Conservation (phyloP, 1,140 invertebrate species). For the Trichonephila clavipes region DNA sequence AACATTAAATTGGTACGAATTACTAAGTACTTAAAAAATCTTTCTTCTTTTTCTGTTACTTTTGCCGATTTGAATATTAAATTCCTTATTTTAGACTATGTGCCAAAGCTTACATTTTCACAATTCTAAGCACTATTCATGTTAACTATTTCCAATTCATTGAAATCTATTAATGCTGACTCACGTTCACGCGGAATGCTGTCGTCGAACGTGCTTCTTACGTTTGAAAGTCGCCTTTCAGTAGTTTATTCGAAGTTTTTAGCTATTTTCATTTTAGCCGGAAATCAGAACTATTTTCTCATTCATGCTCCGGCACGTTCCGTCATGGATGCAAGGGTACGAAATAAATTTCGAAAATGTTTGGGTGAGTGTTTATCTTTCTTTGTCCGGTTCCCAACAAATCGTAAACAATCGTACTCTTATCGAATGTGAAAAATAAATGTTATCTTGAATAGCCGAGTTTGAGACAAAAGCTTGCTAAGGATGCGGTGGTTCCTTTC, state of each 20-base stretch:
- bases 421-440: constrained; percentile 16
- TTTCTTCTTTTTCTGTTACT: background rate
- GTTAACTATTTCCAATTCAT: constrained; percentile 41
- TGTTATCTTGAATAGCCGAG: background rate
- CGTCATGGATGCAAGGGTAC: background rate
- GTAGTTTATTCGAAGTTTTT: constrained; percentile 48
- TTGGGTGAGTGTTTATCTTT: constrained; percentile 7
- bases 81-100: background rate
- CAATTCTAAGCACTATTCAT: constrained; percentile 19
- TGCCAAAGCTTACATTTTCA: background rate
- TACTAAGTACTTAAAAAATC: background rate
- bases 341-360: constrained; percentile 44
- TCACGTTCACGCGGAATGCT: constrained; percentile 21
- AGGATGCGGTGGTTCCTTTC: background rate
- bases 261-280: constrained; percentile 8
- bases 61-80: background rate
- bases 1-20: too few species aligned
- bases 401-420: constrained; percentile 11
- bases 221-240: background rate
- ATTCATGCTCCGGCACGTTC: constrained; percentile 45
- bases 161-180: constrained; percentile 38
- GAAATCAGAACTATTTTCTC: constrained; percentile 55
- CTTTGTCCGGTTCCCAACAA: background rate
- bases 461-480: background rate
- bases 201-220: constrained; percentile 28